A percentile compares a stretch with the other conserved stretches of the same genome.
phyloP scores from a whole-genome alignment of 1,140 invertebrate species.

The Pemphigus obesinymphae region DNA sequence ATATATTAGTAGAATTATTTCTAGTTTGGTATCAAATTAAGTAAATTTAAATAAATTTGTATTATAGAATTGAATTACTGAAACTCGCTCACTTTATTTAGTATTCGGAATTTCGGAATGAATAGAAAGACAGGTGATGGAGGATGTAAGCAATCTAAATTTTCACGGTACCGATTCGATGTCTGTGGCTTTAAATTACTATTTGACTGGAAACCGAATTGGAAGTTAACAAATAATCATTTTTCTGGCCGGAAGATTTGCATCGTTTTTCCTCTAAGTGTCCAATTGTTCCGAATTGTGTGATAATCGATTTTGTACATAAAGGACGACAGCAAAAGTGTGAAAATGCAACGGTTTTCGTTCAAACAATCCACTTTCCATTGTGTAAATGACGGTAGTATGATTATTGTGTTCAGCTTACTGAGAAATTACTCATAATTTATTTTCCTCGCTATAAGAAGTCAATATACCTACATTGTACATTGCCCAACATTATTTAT shows the following conservation, averaged over 20 bases:
- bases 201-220: background rate
- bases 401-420: slow-evolving; percentile 39
- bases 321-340: slow-evolving; percentile 38
- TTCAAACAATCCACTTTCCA: slow-evolving; percentile 33
- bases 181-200: background rate
- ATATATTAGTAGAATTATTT: background rate
- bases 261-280: slow-evolving; percentile 13
- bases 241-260: slow-evolving; percentile 14
- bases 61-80: background rate
- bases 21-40: background rate
- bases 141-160: slow-evolving; percentile 22
- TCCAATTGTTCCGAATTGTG: background rate
- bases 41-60: background rate
- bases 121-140: background rate
- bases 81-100: too few species aligned
- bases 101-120: background rate
- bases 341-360: slow-evolving; percentile 37
- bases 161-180: background rate
- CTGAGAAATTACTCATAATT: slow-evolving; percentile 38
- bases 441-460: background rate
- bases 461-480: background rate
- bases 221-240: slow-evolving; percentile 9
- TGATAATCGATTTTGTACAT: slow-evolving; percentile 36
- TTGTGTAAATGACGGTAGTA: slow-evolving; percentile 30
- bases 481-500: background rate